Conservation (phyloP, 2,797 vertebrate species). For the Xyrichtys novacula region DNA sequence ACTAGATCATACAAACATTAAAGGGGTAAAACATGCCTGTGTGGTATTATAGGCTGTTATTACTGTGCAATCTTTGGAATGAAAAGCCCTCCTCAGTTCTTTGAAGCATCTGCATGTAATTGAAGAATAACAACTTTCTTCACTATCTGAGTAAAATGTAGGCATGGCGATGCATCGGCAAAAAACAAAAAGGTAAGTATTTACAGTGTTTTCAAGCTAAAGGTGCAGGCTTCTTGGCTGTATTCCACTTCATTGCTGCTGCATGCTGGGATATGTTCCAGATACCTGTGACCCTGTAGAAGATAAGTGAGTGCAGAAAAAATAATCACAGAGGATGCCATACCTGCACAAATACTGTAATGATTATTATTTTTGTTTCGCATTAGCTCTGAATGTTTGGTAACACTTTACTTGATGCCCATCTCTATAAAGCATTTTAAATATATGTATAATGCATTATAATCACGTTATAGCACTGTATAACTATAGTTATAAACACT, state of each 20-base stretch:
- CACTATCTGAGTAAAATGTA: neutral
- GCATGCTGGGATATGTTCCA: constrained; percentile 10
- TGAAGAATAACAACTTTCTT: constrained; percentile 4
- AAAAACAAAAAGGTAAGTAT: neutral
- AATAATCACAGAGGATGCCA: constrained; percentile 3
- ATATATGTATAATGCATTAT: no score
- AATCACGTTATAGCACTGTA: no score
- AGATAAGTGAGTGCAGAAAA: neutral
- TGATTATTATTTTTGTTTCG: no score
- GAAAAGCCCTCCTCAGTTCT: neutral
- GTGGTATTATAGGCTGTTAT: neutral
- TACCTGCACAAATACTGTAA: no score
- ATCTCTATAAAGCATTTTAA: no score
- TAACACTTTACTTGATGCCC: no score
- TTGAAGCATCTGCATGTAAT: neutral
- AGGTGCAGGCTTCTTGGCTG: neutral
- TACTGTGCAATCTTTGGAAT: constrained; percentile 4
- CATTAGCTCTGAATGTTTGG: no score
- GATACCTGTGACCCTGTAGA: neutral
- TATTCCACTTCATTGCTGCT: neutral
- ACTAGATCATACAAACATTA: neutral
- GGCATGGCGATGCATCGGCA: neutral
- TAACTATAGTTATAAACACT: no score
- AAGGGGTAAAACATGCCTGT: neutral
- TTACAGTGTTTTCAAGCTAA: neutral